Base-by-base conservation (phyloP, 2,888 invertebrate genomes). In the Macrophya annulata region DNA sequence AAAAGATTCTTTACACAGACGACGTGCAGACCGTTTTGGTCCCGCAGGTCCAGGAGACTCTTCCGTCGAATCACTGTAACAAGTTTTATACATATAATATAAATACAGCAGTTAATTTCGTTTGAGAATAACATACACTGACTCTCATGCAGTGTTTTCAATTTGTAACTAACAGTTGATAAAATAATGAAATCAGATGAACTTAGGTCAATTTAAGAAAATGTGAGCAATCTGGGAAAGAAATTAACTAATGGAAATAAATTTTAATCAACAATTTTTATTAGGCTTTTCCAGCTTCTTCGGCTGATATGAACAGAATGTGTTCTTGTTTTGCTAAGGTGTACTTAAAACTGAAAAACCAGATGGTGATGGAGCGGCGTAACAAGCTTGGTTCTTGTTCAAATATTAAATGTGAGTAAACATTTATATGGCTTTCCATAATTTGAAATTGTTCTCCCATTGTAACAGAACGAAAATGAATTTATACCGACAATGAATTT, bases 11-110 rank as follows among this genome's bases (percentile, higher is more conserved):
- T 96, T 96, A 88, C 95, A 96, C 76, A 95, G 94, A 59, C 96
- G 94, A 83, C 96, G 94, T 0, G 96, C 95, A 0, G 96, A 96
- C 31, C 96, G 94, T 91, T 96, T 97, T 0, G 95, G 93, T 17
- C 94, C 93, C 37, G 94, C 96, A 0, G 95, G 93, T 15, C 94
- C 93, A 40, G 94, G 91, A 76, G 89, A 85, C 85, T 92, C 91
- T 86, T 90, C 90, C 45, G 89, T 88, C 9, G 92, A 90, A 85
- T 93, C 91, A 85, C 93, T 92, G 84, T 51, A 74, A 62, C 45
- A 84, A 84, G 37, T 37, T 77, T 31, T 55, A 25, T 31, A 25
- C 31, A 51, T 8, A 55, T 74, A 72, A 9, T 72, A 74, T 74
- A 21, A n/a, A n/a, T n/a, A 71, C 37, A 31, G 31, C 48, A 77